Evolutionary conservation across 2,113 vertebrate genomes (phyloP).

Genomic region (Phyllopteryx taeniolatus): DNA sequence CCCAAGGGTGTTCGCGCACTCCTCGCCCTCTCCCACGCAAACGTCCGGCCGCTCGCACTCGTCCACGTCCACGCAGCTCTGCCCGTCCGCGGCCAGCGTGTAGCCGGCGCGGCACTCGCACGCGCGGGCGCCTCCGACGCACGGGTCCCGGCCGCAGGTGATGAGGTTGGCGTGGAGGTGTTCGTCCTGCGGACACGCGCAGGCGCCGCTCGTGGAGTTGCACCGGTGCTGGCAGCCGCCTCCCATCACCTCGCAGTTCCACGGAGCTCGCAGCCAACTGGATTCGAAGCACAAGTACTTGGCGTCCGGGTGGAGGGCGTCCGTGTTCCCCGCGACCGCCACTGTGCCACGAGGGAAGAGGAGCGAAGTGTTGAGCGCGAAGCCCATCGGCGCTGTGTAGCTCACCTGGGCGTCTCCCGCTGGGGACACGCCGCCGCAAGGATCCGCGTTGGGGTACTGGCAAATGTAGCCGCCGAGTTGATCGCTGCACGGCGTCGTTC

Average conservation of each 20-base stretch:
- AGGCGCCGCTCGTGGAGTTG: rapidly evolving
- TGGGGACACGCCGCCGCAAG: rapidly evolving
- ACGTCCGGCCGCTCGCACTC: slow-evolving; percentile 19
- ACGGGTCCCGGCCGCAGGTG: slow-evolving; percentile 23
- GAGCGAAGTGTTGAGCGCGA: neutral
- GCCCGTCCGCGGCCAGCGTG: neutral
- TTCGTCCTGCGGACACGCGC: slow-evolving; percentile 32
- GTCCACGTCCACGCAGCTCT: slow-evolving; percentile 36
- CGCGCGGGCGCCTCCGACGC: neutral
- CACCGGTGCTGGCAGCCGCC: slow-evolving; percentile 54
- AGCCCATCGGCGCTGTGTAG: neutral
- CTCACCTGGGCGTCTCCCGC: neutral
- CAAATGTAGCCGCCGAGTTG: slow-evolving; percentile 41
- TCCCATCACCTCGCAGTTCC: slow-evolving; percentile 23
- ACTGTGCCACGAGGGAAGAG: slow-evolving; percentile 15
- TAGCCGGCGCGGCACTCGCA: slow-evolving; percentile 3
- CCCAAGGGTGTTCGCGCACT: slow-evolving; percentile 19
- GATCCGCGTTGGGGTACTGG: rapidly evolving
- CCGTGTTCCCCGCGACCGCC: neutral
- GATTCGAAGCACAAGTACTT: neutral
- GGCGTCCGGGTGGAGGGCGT: neutral
- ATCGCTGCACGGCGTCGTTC: neutral
- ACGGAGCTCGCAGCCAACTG: slow-evolving; percentile 18
- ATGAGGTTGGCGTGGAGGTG: slow-evolving; percentile 39
- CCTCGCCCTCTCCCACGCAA: slow-evolving; percentile 14